Conservation (phyloP, 1,140 invertebrate species). For the Zelostemma sp. region DNA sequence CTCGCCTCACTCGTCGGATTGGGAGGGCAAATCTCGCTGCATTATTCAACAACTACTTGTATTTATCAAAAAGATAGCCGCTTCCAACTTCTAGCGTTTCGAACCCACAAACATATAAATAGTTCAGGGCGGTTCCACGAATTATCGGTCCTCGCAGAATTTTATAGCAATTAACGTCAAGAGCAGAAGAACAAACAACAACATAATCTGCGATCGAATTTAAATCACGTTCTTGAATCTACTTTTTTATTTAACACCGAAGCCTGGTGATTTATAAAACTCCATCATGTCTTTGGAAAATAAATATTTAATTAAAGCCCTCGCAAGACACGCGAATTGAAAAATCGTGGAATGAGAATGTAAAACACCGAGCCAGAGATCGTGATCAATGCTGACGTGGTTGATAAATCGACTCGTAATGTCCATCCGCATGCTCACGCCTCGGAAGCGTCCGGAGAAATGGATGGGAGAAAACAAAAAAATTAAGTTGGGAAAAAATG, state of each 20-base stretch:
- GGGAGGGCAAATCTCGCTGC: slow-evolving; percentile 43
- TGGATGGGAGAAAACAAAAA: neutral
- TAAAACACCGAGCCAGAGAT: slow-evolving; percentile 12
- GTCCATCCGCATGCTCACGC: neutral
- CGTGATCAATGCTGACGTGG: slow-evolving; percentile 14
- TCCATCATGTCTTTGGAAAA: too few species aligned
- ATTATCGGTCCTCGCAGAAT: neutral
- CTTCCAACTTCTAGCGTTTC: slow-evolving; percentile 20
- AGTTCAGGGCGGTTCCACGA: neutral
- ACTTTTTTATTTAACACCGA: neutral
- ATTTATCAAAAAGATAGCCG: slow-evolving; percentile 66
- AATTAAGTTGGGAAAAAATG: neutral
- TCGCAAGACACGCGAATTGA: slow-evolving; percentile 11
- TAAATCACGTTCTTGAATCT: too few species aligned
- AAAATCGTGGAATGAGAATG: slow-evolving; percentile 9
- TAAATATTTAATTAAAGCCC: slow-evolving; percentile 36
- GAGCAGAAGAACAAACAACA: too few species aligned
- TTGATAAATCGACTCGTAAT: slow-evolving; percentile 23
- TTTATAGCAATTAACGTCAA: too few species aligned
- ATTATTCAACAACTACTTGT: slow-evolving; percentile 63
- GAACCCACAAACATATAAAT: slow-evolving; percentile 13
- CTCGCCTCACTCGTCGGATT: slow-evolving; percentile 52
- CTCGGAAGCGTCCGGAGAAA: neutral
- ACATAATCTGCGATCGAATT: too few species aligned
- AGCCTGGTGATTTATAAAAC: too few species aligned